Percentiles rank a stretch among this genome's conserved stretches.
phyloP scores from a whole-genome alignment of 64 coral and sea anemone genomes.

The Montipora foliosa region DNA sequence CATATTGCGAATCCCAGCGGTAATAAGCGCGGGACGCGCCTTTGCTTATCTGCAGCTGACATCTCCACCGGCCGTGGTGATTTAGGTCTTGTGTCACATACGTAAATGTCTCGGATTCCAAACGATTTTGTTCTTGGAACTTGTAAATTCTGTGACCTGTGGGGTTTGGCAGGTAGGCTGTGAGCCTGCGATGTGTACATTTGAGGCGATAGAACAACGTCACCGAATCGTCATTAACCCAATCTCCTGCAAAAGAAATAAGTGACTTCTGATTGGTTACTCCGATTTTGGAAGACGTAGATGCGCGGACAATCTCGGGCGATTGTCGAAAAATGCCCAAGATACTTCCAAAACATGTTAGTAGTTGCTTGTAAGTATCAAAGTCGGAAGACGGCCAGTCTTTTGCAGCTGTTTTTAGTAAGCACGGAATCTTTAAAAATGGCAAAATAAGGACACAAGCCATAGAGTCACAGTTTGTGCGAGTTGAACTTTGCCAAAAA shows the following conservation, averaged over 20 bases:
- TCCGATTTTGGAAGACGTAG: too few relatives aligned
- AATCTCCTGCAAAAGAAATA: conserved; percentile 71
- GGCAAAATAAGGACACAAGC: too few relatives aligned
- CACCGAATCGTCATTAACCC: conserved; percentile 91
- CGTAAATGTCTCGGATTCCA: conserved; percentile 90
- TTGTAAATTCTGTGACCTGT: conserved; percentile 87
- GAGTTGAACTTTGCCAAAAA: too few relatives aligned
- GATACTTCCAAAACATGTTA: too few relatives aligned
- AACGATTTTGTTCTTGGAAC: conserved; percentile 75
- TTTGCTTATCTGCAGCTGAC: conserved; percentile 87
- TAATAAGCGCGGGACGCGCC: conserved; percentile 78
- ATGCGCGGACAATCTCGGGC: too few relatives aligned
- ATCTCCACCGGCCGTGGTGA: conserved; percentile 81
- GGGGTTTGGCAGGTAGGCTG: conserved; percentile 79
- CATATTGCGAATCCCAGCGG: conserved; percentile 91
- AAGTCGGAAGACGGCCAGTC: too few relatives aligned
- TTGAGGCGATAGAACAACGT: conserved; percentile 76
- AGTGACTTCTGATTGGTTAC: not conserved
- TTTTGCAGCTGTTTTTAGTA: too few relatives aligned
- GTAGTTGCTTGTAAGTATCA: too few relatives aligned
- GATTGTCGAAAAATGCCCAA: too few relatives aligned
- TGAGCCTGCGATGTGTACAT: conserved; percentile 69
- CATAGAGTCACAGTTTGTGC: too few relatives aligned
- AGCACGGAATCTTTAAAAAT: too few relatives aligned
- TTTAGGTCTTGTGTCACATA: conserved; percentile 70